A percentile compares a stretch with the other conserved stretches of the same genome.
These are phyloP conservation scores for Drosophila virilis DNA, from an alignment of 1,140 invertebrate species.

Conservation along the genomic window DNA sequence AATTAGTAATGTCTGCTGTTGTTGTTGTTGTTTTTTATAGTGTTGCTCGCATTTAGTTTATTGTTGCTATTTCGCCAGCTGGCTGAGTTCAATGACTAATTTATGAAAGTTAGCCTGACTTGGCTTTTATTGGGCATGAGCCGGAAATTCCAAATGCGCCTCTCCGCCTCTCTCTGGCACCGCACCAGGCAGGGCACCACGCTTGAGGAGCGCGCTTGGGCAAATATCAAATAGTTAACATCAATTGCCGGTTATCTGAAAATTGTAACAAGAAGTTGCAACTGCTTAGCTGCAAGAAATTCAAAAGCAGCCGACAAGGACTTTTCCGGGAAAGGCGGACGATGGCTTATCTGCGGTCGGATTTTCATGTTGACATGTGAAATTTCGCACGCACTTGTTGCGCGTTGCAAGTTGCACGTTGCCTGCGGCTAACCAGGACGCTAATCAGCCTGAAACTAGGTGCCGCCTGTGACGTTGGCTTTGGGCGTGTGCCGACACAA, in stretches of 20 bases:
- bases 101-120: slow-evolving; percentile 74
- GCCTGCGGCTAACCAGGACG: slow-evolving; percentile 46
- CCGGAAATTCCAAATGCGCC: slow-evolving; percentile 46
- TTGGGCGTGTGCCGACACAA: slow-evolving; percentile 46
- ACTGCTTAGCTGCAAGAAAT: neutral
- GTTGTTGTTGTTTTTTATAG: slow-evolving; percentile 32
- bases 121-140: slow-evolving; percentile 44
- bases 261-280: slow-evolving; percentile 22
- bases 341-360: slow-evolving; percentile 38
- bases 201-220: slow-evolving; percentile 15
- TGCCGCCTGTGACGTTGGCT: slow-evolving; percentile 2
- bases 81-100: slow-evolving; percentile 75
- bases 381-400: slow-evolving; percentile 58
- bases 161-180: neutral
- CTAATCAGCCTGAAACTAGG: slow-evolving; percentile 33
- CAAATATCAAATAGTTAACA: slow-evolving; percentile 44
- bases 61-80: slow-evolving; percentile 44
- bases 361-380: slow-evolving; percentile 66
- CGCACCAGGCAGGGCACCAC: neutral
- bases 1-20: slow-evolving; percentile 59
- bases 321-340: slow-evolving; percentile 54
- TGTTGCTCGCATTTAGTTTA: slow-evolving; percentile 68
- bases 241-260: slow-evolving; percentile 17
- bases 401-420: slow-evolving; percentile 6
- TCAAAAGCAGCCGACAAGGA: slow-evolving; percentile 27